Conservation (phyloP, 2,888 invertebrate genomes). For the Lamellibrachia satsuma region DNA sequence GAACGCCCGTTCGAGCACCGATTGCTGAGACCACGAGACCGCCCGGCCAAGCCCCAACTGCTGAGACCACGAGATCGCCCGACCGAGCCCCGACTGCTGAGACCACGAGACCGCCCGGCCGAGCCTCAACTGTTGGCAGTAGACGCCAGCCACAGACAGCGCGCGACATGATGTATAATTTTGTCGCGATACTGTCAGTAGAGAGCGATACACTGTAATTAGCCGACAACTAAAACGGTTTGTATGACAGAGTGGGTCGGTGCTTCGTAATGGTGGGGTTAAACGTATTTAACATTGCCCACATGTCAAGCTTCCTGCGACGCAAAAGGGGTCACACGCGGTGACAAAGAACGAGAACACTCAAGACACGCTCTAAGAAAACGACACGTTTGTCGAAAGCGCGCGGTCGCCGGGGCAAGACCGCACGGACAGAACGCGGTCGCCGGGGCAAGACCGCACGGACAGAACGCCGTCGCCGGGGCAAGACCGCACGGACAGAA, state of each 20-base stretch:
- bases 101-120: neutral
- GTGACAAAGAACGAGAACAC: neutral
- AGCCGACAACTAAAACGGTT: slow-evolving; percentile 17
- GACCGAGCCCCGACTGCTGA: neutral
- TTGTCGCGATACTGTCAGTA: neutral
- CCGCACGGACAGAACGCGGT: too few relatives aligned
- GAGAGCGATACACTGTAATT: neutral
- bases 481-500: too few relatives aligned
- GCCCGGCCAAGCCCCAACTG: too few relatives aligned
- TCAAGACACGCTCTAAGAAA: neutral
- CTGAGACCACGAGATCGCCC: too few relatives aligned
- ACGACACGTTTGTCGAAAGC: neutral
- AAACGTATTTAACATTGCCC: slow-evolving; percentile 5
- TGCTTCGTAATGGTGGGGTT: neutral
- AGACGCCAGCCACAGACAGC: neutral
- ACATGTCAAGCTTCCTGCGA: neutral
- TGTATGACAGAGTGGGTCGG: slow-evolving; percentile 13
- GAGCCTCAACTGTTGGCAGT: neutral
- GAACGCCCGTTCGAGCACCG: too few relatives aligned
- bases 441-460: too few relatives aligned
- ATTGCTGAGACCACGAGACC: too few relatives aligned
- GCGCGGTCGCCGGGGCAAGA: neutral
- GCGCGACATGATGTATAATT: neutral
- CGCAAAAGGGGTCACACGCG: neutral
- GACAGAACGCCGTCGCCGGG: too few relatives aligned